Percentiles rank a stretch among this genome's conserved stretches.
These are phyloP conservation scores for Leptatherina wallacei DNA, from an alignment of 2,797 vertebrate species.

Conservation along the genomic window DNA sequence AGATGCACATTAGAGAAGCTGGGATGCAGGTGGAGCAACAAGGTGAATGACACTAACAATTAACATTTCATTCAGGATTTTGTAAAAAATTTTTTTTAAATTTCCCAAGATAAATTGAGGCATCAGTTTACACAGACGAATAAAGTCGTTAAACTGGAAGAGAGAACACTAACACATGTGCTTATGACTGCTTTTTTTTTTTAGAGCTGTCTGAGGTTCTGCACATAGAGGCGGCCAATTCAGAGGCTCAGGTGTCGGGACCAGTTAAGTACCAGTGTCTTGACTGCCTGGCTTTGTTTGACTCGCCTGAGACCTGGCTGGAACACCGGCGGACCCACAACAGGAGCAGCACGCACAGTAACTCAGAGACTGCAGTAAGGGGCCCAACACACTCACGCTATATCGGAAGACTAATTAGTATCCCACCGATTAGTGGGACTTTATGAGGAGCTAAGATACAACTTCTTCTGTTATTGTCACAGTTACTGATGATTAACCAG, in stretches of 20 bases:
- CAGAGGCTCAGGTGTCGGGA: slow-evolving; percentile 56
- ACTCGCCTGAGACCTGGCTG: slow-evolving; percentile 90
- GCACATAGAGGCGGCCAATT: slow-evolving; percentile 66
- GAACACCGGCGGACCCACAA: slow-evolving; percentile 88
- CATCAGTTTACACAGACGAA: background rate
- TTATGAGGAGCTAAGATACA: background rate
- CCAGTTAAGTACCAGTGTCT: slow-evolving; percentile 92
- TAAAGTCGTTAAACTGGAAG: background rate
- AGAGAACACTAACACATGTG: background rate
- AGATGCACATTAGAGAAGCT: slow-evolving; percentile 89
- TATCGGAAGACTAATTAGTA: background rate
- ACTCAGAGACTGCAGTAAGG: slow-evolving; percentile 70
- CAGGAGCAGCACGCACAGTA: slow-evolving; percentile 84
- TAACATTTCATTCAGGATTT: background rate
- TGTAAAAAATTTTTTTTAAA: background rate
- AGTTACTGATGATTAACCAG: background rate
- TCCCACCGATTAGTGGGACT: slow-evolving; percentile 5
- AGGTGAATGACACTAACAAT: slow-evolving; percentile 54
- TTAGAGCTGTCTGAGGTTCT: slow-evolving; percentile 80
- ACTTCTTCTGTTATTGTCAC: background rate
- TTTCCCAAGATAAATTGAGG: background rate
- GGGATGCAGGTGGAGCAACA: slow-evolving; percentile 81
- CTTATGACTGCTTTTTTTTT: background rate
- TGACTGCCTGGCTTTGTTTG: slow-evolving; percentile 90
- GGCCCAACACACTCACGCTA: background rate